Evolutionary conservation across 2,888 invertebrate species (phyloP), one percentile per base, ranked within the genome.

Genomic region (Sussaba pulchella): DNA sequence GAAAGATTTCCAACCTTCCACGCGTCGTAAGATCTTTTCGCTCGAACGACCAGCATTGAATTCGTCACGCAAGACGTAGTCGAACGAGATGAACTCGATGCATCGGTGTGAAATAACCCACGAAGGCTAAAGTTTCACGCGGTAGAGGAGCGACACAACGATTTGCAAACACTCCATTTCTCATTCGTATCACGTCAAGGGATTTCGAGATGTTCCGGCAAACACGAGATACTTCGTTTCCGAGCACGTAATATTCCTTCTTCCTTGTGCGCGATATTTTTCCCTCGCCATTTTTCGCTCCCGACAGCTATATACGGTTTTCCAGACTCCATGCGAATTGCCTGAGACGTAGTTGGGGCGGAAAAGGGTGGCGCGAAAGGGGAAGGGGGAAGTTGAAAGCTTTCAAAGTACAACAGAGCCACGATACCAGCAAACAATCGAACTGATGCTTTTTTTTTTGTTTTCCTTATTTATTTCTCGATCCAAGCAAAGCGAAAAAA

Each of bases 111-210:
- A 17, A 0, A 17, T 9, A 69, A 21, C 24, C n/a, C 54, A 24
- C 26, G 67, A 12, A 41, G 52, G 26, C 12, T 26, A 69, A 6
- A 36, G 52, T 52, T 52, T 3, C 24, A 24, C 39, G 26, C 12
- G 19, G 14, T 4, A 17, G 5, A 17, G 43, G 10, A 17, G 61
- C 39, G 26, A 21, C 24, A 45, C 73, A 36, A 17, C 12, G 64
- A 71, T 64, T 75, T 59, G 59, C 66, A 67, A 75, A 80, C 67
- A 75, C 61, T 71, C 66, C 21, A 41, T 76, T 75, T 80, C 66
- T 71, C 71, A 72, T 76, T 75, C 75, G 66, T 50, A 71, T 80
- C 75, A 66, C 75, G 79, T 71, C 52, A 67, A 61, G 59, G 39
- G 64, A 76, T 76, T 80, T 71, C 43, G 43, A 61, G 70, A 76